Base-by-base conservation (phyloP, 37 sponge, comb jelly and placozoan genomes). In the Beroe ovata region DNA sequence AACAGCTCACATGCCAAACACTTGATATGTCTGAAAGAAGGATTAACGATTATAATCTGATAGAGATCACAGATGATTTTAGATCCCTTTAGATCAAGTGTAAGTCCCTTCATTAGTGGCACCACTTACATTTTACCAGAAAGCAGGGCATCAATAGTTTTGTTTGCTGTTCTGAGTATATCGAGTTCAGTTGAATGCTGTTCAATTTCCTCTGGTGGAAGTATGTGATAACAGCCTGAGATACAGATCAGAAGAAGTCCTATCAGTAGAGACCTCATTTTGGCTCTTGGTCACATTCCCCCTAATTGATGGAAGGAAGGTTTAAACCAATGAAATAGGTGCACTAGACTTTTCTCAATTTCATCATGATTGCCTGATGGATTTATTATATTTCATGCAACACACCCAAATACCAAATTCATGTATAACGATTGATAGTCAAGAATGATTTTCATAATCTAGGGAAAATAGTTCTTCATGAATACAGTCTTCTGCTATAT, bases 1-100 rank as follows among this genome's bases (percentile, higher is more conserved):
- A 69, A 69, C 37, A 69, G 26, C 20, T 69, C 71, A 35, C 71
- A 69, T 11, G 38, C 71, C 35, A 69, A 11, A 29, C 71, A 69
- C 32, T 69, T 69, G 4, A 35, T 34, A 19, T 69, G 3, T 69
- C 71, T 69, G 71, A 61, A 61, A 61, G 21, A 61, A 26, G 8
- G 22, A 26, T 61, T 61, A 47, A 16, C 11, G 11, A 47, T 47
- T 47, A 47, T 47, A 47, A 47, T 47, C 54, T 47, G 11, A 11
- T 11, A 47, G 54, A 47, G 54, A 47, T 47, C 6, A 16, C 54
- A 47, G 11, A 47, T 16, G 54, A 6, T 16, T 47, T 6, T 47
- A 47, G 54, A 6, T 16, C 54, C 6, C 11, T 47, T 47, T 47
- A 47, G 11, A 47, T 47, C 54, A 47, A 47, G 11, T 47, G 32